These are phyloP conservation scores for Grammomys surdaster DNA, from an alignment of 2,113 vertebrate species.

Conservation along the genomic window DNA sequence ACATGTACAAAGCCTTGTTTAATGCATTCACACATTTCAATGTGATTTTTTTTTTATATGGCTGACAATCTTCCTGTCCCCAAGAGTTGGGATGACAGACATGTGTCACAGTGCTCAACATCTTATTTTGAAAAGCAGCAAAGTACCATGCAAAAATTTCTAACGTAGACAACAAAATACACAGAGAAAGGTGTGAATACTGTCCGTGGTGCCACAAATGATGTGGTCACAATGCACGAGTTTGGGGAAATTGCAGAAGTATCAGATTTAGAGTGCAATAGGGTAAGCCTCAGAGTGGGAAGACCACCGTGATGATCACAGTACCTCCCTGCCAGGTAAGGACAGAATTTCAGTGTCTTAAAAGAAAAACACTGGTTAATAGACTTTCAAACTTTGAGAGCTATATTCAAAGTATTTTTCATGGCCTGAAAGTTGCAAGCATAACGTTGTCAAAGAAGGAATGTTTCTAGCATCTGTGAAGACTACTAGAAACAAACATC, in stretches of 20 bases:
- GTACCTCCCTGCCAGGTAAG: neutral
- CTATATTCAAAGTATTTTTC: neutral
- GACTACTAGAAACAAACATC: slow-evolving; percentile 93
- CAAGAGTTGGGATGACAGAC: neutral
- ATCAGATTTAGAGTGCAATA: neutral
- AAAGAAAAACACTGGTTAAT: neutral
- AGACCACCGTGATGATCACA: neutral
- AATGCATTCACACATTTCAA: neutral
- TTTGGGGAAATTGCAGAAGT: neutral
- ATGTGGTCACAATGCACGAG: neutral
- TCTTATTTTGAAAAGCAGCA: neutral
- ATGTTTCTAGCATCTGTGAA: slow-evolving; percentile 92
- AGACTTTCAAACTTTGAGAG: neutral
- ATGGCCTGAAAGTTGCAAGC: slow-evolving; percentile 92
- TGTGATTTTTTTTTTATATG: neutral
- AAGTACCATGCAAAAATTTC: neutral
- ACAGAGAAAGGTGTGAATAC: neutral
- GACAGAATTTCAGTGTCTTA: neutral
- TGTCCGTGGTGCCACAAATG: neutral
- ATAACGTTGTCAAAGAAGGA: slow-evolving; percentile 92
- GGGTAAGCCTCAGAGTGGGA: neutral
- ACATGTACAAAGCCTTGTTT: neutral
- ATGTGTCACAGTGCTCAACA: neutral
- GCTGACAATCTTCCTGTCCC: neutral
- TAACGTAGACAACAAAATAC: neutral